Percentiles rank a stretch among this genome's conserved stretches.
Conservation (phyloP, 2,888 invertebrate species). For the Ophion costatus region DNA sequence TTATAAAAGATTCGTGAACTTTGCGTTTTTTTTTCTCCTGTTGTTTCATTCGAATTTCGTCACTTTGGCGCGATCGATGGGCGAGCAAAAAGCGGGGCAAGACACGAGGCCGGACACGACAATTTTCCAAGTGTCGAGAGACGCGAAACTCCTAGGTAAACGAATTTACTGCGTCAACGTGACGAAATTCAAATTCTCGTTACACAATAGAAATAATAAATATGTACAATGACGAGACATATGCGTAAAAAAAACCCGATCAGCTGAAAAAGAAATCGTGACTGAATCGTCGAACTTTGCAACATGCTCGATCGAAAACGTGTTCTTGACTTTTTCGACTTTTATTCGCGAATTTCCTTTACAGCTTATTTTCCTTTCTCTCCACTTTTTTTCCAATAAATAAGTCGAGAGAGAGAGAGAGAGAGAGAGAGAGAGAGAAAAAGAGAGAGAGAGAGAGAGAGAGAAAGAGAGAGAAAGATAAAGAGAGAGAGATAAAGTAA, state of each 20-base stretch:
- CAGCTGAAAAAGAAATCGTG: conserved; percentile 70
- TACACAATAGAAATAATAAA: conserved; percentile 81
- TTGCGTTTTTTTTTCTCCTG: conserved; percentile 17
- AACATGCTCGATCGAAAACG: conserved; percentile 14
- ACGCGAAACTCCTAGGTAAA: conserved; percentile 33
- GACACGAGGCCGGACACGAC: not conserved
- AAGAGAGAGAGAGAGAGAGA: conserved; percentile 20
- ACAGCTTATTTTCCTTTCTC: conserved; percentile 27
- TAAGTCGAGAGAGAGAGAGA: conserved; percentile 48
- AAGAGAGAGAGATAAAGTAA: conserved; percentile 48
- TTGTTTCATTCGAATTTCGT: conserved; percentile 69
- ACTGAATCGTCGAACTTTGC: conserved; percentile 77
- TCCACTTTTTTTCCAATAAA: conserved; percentile 54
- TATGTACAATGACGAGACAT: conserved; percentile 77
- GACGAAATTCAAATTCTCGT: conserved; percentile 70
- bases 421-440: conserved; percentile 9
- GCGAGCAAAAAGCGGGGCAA: not conserved
- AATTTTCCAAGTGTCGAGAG: not conserved
- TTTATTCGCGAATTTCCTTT: conserved; percentile 31
- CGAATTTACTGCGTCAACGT: conserved; percentile 65
- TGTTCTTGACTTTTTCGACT: conserved; percentile 4
- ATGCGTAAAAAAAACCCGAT: conserved; percentile 62
- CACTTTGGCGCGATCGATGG: conserved; percentile 63
- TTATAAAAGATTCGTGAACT: conserved; percentile 80
- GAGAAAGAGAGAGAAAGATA: conserved; percentile 25